Conservation (phyloP, 2,113 vertebrate genomes). For the Larimichthys crocea region DNA sequence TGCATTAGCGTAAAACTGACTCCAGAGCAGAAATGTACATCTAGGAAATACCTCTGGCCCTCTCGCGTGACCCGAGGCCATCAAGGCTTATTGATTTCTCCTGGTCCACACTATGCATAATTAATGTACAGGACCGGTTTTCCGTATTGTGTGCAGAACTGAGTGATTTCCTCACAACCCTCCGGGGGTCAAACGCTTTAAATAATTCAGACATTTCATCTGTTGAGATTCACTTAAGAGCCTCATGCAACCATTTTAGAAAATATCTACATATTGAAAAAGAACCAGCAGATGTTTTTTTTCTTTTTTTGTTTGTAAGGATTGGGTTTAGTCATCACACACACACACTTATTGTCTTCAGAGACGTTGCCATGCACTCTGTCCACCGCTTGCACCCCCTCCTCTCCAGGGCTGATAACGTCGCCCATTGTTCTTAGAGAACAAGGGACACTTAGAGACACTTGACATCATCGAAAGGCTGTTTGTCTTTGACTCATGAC, state of each 20-base stretch:
- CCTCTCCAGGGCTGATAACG: slow-evolving; percentile 27
- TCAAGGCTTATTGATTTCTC: slow-evolving; percentile 63
- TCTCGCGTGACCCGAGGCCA: slow-evolving; percentile 46
- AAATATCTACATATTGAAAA: slow-evolving; percentile 25
- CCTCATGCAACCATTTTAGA: background rate
- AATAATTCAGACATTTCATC: slow-evolving; percentile 69
- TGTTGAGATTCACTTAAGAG: slow-evolving; percentile 30
- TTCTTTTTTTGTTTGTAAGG: background rate
- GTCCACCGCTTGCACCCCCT: slow-evolving; percentile 35
- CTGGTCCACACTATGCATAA: slow-evolving; percentile 60
- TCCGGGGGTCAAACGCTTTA: slow-evolving; percentile 25
- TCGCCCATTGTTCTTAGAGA: slow-evolving; percentile 61
- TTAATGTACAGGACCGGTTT: slow-evolving; percentile 61
- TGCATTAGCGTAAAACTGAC: background rate
- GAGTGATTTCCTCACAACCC: slow-evolving; percentile 36
- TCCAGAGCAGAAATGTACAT: slow-evolving; percentile 5
- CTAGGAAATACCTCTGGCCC: slow-evolving; percentile 49
- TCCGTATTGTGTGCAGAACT: slow-evolving; percentile 54
- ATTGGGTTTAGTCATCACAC: slow-evolving; percentile 25
- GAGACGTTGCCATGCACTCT: slow-evolving; percentile 29
- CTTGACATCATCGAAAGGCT: slow-evolving; percentile 59
- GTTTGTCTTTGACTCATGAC: slow-evolving; percentile 60
- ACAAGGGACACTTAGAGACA: slow-evolving; percentile 63
- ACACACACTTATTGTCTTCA: slow-evolving; percentile 58
- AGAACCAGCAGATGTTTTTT: slow-evolving; percentile 1